These are phyloP conservation scores for Heliopora coerulea DNA, from an alignment of 92 coral and sea anemone species.

Conservation along the genomic window DNA sequence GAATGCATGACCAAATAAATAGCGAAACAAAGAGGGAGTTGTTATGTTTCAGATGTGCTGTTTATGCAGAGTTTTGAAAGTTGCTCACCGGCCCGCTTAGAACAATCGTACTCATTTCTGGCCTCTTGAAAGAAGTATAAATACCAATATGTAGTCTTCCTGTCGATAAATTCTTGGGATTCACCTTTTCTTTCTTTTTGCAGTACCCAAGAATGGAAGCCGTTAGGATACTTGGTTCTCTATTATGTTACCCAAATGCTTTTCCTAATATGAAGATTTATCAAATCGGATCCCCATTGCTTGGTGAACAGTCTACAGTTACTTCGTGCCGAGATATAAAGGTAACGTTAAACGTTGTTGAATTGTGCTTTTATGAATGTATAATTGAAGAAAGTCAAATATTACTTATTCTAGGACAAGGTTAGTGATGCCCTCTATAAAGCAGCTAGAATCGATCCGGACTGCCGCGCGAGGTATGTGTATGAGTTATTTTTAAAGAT, in stretches of 20 bases:
- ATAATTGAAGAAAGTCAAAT: neutral
- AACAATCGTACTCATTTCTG: no score
- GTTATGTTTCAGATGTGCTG: no score
- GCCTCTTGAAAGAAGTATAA: no score
- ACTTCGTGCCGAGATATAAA: conserved; percentile 80
- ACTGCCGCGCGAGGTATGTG: conserved; percentile 75
- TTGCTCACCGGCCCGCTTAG: no score
- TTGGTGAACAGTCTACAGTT: conserved; percentile 79
- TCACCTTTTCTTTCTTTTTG: neutral
- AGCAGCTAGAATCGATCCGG: conserved; percentile 87
- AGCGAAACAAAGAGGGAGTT: no score
- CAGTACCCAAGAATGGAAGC: conserved; percentile 99
- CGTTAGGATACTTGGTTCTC: conserved; percentile 77
- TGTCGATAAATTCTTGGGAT: neutral
- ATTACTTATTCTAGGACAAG: conserved; percentile 64
- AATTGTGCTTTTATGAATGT: neutral
- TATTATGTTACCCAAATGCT: conserved; percentile 83
- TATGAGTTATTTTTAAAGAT: no score
- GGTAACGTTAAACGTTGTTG: no score
- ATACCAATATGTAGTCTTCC: no score
- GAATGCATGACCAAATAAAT: no score
- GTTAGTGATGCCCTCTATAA: conserved; percentile 68
- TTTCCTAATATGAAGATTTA: conserved; percentile 91
- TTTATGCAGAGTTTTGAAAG: no score
- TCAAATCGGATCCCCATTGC: conserved; percentile 87